Conservation (phyloP, 37 sponge, comb jelly and placozoan genomes). For the Hormiphora californensis region DNA sequence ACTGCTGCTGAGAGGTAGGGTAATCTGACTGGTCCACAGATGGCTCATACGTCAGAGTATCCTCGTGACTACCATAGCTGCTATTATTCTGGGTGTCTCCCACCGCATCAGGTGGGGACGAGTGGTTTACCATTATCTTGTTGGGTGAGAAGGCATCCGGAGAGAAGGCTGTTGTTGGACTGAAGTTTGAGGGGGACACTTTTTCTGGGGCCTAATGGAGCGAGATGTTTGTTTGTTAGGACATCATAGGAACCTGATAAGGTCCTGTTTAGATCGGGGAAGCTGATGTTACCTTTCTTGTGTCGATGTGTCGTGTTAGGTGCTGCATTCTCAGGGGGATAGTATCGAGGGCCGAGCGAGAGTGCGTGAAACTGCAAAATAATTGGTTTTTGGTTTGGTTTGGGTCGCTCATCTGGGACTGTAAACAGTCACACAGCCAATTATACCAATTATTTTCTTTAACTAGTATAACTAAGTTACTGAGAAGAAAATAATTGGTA, state of each 20-base stretch:
- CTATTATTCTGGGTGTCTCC: conserved; percentile 45
- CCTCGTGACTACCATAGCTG: conserved; percentile 52
- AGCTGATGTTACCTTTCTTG: neutral
- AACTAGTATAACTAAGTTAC: no score
- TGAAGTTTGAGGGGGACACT: neutral
- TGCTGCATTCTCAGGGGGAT: neutral
- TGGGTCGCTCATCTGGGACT: no score
- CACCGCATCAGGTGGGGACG: neutral
- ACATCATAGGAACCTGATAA: neutral
- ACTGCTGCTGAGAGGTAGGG: no score
- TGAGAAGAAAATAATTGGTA: no score
- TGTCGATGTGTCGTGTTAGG: neutral
- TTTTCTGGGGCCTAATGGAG: no score
- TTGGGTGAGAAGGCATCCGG: conserved; percentile 39
- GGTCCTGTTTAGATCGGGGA: no score
- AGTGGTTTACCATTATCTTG: conserved; percentile 54
- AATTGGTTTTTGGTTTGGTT: no score
- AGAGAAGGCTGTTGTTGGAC: conserved; percentile 20
- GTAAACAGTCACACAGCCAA: no score
- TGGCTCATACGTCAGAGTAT: conserved; percentile 42
- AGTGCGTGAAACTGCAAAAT: no score
- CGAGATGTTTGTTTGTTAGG: neutral
- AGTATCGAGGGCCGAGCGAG: no score
- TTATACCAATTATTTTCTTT: no score
- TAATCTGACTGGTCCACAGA: no score